Evolutionary conservation across 2,797 vertebrate species (phyloP).

Genomic region (Leptoclinus maculatus): DNA sequence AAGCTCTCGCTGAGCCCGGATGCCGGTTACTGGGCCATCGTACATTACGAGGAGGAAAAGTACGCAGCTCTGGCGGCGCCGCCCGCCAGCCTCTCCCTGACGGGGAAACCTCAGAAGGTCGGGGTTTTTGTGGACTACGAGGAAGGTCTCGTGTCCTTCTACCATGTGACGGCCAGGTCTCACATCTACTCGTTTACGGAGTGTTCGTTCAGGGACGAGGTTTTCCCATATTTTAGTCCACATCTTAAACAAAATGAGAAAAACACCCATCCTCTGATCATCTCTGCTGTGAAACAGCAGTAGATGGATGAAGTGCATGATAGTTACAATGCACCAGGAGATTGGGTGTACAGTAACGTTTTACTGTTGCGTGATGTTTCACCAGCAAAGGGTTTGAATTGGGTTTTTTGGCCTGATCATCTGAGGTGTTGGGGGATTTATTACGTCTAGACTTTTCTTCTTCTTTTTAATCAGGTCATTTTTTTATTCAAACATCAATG

Average conservation of each 20-base stretch:
- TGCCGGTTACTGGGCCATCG: conserved; percentile 56
- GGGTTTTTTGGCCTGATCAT: neutral
- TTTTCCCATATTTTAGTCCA: conserved; percentile 71
- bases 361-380: neutral
- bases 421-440: neutral
- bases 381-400: too few relatives aligned
- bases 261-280: conserved; percentile 59
- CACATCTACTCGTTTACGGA: conserved; percentile 63
- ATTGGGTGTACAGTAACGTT: neutral
- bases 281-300: conserved; percentile 29
- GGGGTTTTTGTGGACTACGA: conserved; percentile 71
- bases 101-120: conserved; percentile 47
- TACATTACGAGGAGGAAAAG: conserved; percentile 15
- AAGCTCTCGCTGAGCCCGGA: conserved; percentile 15
- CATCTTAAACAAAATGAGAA: conserved; percentile 31
- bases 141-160: conserved; percentile 69
- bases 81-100: conserved; percentile 11
- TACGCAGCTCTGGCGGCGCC: conserved; percentile 48
- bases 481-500: neutral
- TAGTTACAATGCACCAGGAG: neutral
- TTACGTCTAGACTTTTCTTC: neutral
- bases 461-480: neutral
- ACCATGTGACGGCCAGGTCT: conserved; percentile 36
- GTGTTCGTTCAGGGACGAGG: conserved; percentile 50
- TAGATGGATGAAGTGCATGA: too few relatives aligned